These are phyloP conservation scores for Elysia crispata DNA, from an alignment of 2,888 invertebrate species.

Conservation along the genomic window DNA sequence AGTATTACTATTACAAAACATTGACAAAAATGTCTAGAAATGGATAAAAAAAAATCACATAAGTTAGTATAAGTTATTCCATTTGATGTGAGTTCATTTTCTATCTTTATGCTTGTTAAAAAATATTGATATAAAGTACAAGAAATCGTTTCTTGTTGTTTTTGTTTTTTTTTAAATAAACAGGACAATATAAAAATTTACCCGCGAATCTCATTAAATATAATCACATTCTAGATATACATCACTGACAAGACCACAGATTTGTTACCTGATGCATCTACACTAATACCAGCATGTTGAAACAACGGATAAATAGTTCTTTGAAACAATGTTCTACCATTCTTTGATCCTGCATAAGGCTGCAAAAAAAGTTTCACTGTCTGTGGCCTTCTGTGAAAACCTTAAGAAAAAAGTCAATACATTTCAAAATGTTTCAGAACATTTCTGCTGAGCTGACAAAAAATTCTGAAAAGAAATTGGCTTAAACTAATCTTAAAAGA, in stretches of 20 bases:
- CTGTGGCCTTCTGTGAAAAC: slow-evolving; percentile 63
- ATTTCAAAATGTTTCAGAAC: background rate
- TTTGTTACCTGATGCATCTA: slow-evolving; percentile 65
- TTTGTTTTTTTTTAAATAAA: too few species aligned
- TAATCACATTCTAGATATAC: too few species aligned
- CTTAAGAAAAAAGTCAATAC: slow-evolving; percentile 38
- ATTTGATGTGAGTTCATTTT: too few species aligned
- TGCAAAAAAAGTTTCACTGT: slow-evolving; percentile 71
- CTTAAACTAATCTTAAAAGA: background rate
- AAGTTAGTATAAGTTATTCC: too few species aligned
- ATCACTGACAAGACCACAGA: background rate
- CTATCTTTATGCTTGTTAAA: too few species aligned
- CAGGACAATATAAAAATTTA: too few species aligned
- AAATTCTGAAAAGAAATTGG: background rate
- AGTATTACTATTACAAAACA: too few species aligned
- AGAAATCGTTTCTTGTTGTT: too few species aligned
- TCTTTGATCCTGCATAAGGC: slow-evolving; percentile 65
- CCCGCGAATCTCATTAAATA: too few species aligned
- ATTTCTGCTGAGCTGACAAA: background rate
- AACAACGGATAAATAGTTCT: slow-evolving; percentile 66
- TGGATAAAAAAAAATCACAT: too few species aligned
- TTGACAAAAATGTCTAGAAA: too few species aligned
- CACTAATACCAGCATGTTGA: slow-evolving; percentile 63
- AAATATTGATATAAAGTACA: too few species aligned
- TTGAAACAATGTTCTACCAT: slow-evolving; percentile 59